Conservation (phyloP, 2,888 invertebrate genomes). For the Melanostoma mellinum region DNA sequence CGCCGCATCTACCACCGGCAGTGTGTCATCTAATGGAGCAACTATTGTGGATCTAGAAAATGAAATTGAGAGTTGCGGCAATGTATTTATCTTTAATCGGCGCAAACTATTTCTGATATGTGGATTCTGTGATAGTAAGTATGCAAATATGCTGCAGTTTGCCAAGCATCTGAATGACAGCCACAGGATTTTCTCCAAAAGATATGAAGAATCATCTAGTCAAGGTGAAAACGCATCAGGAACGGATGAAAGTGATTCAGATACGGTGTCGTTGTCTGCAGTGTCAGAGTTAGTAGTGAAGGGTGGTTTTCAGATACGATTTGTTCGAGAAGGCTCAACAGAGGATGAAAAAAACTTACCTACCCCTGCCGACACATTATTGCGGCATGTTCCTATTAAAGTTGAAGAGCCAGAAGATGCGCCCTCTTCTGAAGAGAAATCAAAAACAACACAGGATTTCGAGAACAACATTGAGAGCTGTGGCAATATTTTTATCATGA, state of each 20-base stretch:
- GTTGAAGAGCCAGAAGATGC: slow-evolving; percentile 38
- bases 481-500: slow-evolving; percentile 77
- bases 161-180: slow-evolving; percentile 75
- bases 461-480: slow-evolving; percentile 75
- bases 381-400: slow-evolving; percentile 65
- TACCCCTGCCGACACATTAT: slow-evolving; percentile 52
- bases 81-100: slow-evolving; percentile 76
- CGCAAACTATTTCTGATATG: slow-evolving; percentile 77
- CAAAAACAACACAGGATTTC: slow-evolving; percentile 25
- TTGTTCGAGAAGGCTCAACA: slow-evolving; percentile 52
- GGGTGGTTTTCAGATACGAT: slow-evolving; percentile 66
- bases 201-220: slow-evolving; percentile 14
- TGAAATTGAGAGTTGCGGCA: slow-evolving; percentile 76
- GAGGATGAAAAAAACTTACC: slow-evolving; percentile 20
- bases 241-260: slow-evolving; percentile 65
- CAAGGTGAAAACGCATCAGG: neutral
- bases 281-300: slow-evolving; percentile 41
- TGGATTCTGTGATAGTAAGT: slow-evolving; percentile 76
- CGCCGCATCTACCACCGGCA: slow-evolving; percentile 45
- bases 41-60: slow-evolving; percentile 51
- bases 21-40: slow-evolving; percentile 30
- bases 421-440: neutral
- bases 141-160: slow-evolving; percentile 74
- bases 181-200: slow-evolving; percentile 74
- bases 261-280: slow-evolving; percentile 44